Base-by-base conservation (phyloP, 2,888 invertebrate species). In the Epinotia ramella region DNA sequence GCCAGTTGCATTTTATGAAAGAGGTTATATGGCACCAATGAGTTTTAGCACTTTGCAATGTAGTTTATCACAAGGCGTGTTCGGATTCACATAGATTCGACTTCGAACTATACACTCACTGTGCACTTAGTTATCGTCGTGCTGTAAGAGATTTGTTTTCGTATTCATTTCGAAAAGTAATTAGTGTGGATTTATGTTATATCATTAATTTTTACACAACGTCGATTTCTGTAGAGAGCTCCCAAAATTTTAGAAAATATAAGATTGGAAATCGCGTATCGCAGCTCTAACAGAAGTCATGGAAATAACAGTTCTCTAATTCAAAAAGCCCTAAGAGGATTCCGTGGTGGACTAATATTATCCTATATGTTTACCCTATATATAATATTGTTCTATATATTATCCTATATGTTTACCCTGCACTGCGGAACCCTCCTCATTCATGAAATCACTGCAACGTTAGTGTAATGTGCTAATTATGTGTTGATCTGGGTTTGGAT, bases 71-170 rank as follows among this genome's bases (percentile, higher is more conserved):
- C 80, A 87, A 87, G 87, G 88, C 88, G 84, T 84, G 84, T 84
- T 87, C 81, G 78, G 78, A 77, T 78, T 79, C 78, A 74, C 81
- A 83, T 87, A 88, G 90, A 89, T 91, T 93, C 90, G 93, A 92
- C 92, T 84, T 88, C 82, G 90, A 91, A 89, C 87, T 83, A 79
- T 81, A 82, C 77, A 83, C 93, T 93, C 93, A 93, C 93, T 91
- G 87, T 93, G 94, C 94, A 94, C 94, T 92, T 94, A 94, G 94
- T 94, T 87, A 89, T 92, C 93, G 92, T 94, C 93, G 92, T 94
- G 92, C 89, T 93, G 94, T 94, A 92, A 92, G 88, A 89, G 88
- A 85, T 91, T 91, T 91, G 85, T 92, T 92, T 93, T 92, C 86
- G 87, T 92, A 87, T 91, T 93, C 87, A 91, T 93, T 92, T 93